Percentiles rank a stretch among this genome's conserved stretches.
Evolutionary conservation across 2,113 vertebrate genomes (phyloP).

Genomic region (Macrotis lagotis): DNA sequence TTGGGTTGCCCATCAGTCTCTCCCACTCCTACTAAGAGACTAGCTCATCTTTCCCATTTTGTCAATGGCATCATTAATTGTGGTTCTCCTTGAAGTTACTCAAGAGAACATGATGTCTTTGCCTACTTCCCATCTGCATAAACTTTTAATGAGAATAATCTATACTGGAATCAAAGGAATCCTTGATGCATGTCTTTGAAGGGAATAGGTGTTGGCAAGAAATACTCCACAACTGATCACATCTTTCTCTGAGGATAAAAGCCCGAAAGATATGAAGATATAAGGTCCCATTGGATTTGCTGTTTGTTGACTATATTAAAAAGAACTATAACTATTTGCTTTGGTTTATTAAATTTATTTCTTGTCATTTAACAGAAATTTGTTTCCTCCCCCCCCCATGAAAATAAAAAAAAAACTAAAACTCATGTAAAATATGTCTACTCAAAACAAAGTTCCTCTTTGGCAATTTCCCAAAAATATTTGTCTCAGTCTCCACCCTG

Average conservation of each 20-base stretch:
- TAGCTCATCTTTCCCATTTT: neutral
- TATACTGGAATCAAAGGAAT: neutral
- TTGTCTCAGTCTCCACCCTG: neutral
- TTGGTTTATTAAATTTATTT: neutral
- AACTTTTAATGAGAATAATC: neutral
- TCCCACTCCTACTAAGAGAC: neutral
- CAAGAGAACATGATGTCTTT: neutral
- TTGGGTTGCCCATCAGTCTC: neutral
- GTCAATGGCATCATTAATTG: neutral
- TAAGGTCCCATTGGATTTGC: neutral
- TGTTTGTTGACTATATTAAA: neutral
- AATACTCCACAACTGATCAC: neutral
- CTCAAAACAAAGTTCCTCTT: neutral
- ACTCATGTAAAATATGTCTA: neutral
- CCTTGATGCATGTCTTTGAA: neutral
- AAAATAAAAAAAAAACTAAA: neutral
- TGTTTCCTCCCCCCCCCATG: neutral
- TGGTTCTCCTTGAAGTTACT: neutral
- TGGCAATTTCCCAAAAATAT: neutral
- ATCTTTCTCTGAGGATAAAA: neutral
- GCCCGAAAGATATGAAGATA: neutral
- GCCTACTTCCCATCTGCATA: neutral
- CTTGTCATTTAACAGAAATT: neutral
- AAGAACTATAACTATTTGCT: neutral
- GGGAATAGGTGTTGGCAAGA: neutral